A percentile compares a stretch with the other conserved stretches of the same genome.
Conservation (phyloP, 2,113 vertebrate species). For the Apus apus region DNA sequence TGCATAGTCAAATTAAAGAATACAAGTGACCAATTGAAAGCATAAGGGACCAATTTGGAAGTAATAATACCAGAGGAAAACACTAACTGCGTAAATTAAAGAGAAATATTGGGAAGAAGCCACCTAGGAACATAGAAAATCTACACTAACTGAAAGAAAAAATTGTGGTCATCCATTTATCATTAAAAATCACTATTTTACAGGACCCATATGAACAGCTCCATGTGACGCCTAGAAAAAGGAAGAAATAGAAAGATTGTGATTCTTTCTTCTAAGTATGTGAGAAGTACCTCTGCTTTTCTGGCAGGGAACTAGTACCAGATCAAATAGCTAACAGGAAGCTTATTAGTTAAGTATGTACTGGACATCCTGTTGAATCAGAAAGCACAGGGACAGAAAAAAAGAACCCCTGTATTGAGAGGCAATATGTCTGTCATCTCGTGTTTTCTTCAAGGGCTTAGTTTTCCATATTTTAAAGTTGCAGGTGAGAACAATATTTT, state of each 20-base stretch:
- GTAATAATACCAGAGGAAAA: neutral
- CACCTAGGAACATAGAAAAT: neutral
- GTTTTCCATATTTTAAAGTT: neutral
- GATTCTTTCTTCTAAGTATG: neutral
- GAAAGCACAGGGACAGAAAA: neutral
- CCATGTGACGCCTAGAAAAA: neutral
- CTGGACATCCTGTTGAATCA: neutral
- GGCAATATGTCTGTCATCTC: neutral
- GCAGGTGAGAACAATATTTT: neutral
- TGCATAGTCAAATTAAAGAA: neutral
- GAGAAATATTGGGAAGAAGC: neutral
- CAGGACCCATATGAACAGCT: neutral
- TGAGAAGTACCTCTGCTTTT: neutral
- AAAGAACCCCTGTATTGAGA: neutral
- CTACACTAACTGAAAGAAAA: neutral
- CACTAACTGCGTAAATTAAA: neutral
- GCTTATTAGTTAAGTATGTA: neutral
- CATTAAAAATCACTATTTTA: neutral
- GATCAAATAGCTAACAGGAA: neutral
- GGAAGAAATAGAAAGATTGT: neutral
- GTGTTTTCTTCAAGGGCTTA: neutral
- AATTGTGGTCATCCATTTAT: neutral
- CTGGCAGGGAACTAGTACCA: neutral
- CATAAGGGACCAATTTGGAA: neutral
- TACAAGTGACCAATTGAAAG: neutral